Evolutionary conservation across 2,888 invertebrate genomes (phyloP).

Genomic region (Caenorhabditis uteleia): DNA sequence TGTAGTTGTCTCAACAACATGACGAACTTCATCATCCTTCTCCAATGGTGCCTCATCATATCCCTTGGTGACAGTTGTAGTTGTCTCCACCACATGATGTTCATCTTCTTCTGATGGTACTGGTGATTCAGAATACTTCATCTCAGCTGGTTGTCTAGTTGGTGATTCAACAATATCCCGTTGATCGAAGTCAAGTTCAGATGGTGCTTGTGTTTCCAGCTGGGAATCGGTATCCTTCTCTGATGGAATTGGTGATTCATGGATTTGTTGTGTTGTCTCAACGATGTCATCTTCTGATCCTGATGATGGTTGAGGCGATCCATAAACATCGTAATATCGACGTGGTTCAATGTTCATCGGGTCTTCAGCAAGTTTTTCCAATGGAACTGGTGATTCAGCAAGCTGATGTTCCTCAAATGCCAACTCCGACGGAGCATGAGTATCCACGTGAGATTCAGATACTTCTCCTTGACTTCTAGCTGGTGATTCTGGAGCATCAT

Average conservation of each 20-base stretch:
- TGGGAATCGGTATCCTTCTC: conserved; percentile 5
- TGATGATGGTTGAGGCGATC: not conserved
- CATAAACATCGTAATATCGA: conserved; percentile 10
- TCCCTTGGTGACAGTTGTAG: conserved; percentile 4
- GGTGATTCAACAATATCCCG: conserved; percentile 7
- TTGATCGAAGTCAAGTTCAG: not conserved
- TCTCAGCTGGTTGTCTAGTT: not conserved
- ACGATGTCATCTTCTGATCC: not conserved
- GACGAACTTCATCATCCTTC: conserved; percentile 3
- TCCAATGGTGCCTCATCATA: conserved; percentile 5
- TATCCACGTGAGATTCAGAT: conserved; percentile 8
- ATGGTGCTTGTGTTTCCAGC: not conserved
- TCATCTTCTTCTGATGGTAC: conserved; percentile 2
- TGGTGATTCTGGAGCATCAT: conserved; percentile 1
- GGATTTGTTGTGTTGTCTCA: not conserved
- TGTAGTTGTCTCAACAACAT: conserved; percentile 12
- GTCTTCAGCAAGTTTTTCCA: conserved; percentile 2
- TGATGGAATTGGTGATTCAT: conserved; percentile 7
- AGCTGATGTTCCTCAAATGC: conserved; percentile 11
- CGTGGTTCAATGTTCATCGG: conserved; percentile 11
- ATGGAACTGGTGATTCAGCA: conserved; percentile 4
- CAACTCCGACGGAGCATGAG: too few relatives aligned
- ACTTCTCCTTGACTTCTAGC: too few relatives aligned
- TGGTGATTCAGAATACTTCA: conserved; percentile 1
- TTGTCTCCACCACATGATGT: conserved; percentile 8